A percentile compares a stretch with the other conserved stretches of the same genome.
phyloP scores from a whole-genome alignment of 2,797 vertebrate species.

The Etheostoma nigrum region DNA sequence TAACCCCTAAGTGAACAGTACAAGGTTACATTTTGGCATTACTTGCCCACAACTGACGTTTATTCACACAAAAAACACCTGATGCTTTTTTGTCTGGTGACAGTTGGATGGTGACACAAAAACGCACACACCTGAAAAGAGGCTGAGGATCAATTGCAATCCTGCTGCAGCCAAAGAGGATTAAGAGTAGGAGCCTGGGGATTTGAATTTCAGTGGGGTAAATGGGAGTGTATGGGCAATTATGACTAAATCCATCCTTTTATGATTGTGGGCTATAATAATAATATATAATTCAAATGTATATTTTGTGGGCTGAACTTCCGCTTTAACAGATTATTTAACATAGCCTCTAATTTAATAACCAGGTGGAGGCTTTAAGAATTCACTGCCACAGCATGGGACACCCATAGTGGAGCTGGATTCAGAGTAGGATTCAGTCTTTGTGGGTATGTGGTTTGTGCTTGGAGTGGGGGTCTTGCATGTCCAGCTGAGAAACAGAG shows the following conservation, averaged over 20 bases:
- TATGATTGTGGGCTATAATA: conserved; percentile 14
- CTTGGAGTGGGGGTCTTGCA: conserved; percentile 29
- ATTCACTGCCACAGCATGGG: neutral
- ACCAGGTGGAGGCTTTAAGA: conserved; percentile 22
- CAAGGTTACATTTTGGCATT: neutral
- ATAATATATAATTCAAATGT: conserved; percentile 21
- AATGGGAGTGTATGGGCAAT: conserved; percentile 33
- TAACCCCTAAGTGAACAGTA: neutral
- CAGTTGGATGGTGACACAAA: neutral
- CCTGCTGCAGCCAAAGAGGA: conserved; percentile 39
- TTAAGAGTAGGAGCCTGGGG: conserved; percentile 36
- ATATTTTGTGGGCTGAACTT: conserved; percentile 8
- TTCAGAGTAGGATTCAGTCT: conserved; percentile 5
- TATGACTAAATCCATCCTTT: conserved; percentile 32
- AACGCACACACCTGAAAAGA: conserved; percentile 24
- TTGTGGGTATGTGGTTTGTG: conserved; percentile 24
- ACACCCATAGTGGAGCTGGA: neutral
- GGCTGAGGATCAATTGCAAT: conserved; percentile 43
- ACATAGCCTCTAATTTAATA: neutral
- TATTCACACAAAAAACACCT: neutral
- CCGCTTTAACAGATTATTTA: conserved; percentile 5
- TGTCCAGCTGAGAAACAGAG: conserved; percentile 54
- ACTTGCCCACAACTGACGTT: neutral
- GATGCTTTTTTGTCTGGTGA: conserved; percentile 3
- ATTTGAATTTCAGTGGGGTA: conserved; percentile 59